Evolutionary conservation across 2,797 vertebrate genomes (phyloP), one percentile per base, ranked within the genome.

Genomic region (Neosilurus hyrtlii): DNA sequence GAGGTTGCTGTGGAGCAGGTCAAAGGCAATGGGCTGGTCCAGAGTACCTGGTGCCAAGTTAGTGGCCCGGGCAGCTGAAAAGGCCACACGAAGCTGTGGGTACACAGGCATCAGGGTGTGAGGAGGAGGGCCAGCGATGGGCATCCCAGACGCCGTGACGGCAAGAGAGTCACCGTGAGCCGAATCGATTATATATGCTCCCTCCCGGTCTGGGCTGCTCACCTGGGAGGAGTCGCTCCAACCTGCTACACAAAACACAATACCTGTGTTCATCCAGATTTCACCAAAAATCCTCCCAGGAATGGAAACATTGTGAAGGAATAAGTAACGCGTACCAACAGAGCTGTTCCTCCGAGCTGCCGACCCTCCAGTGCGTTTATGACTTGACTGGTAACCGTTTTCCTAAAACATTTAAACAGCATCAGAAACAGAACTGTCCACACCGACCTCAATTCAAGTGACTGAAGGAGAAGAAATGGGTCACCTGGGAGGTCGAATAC

Each of bases 11-110:
- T 98, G 95, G 81, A 99, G 91, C 82, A 97, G 95, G 88, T 99
- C 98, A 49, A 99, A 99, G 37, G 95, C 95, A 0, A 99, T 97
- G 1, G 98, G 97, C 84, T 99, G 98, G 92, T 99, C 98, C 54
- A 99, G 91, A 79, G 97, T 97, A 24, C 97, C 96, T 0, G 98
- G 98, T n/a, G 96, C 95, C 30, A 98, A 94, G 91, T 99, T 99
- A 81, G 96, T 96, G 0, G 97, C 98, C 90, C 97, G 95, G 43
- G 97, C 96, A 0, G 98, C 96, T 0, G 96, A 98, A 90, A 98
- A 99, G 77, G 98, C 98, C 24, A 99, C 96, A 35, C 96, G 93
- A 90, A 99, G 94, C n/a, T 96, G 96, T 91, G 96, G 96, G 0
- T 96, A 92, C 26, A 98, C 94, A 0, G 97, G 97, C 62, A 99